Evolutionary conservation across 2,888 invertebrate species (phyloP).

Genomic region (Panopea generosa): DNA sequence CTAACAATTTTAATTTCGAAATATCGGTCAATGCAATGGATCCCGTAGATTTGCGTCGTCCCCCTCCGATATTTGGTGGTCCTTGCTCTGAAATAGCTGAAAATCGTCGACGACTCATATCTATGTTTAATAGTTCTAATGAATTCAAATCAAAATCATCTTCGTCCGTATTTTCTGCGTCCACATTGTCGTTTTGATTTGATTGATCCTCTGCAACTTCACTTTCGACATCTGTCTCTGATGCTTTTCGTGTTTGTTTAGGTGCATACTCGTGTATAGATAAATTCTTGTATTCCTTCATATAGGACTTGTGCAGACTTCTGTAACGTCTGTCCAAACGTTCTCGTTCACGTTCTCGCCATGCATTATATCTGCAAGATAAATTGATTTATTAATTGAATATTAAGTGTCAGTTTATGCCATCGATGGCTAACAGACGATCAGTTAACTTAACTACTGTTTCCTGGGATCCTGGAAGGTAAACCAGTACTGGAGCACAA

Average conservation of each 20-base stretch:
- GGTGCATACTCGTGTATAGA: conserved; percentile 21
- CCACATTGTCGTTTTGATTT: too few relatives aligned
- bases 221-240: too few relatives aligned
- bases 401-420: too few relatives aligned
- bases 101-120: conserved; percentile 13
- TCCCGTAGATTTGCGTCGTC: conserved; percentile 16
- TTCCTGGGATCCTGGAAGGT: too few relatives aligned
- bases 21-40: conserved; percentile 8
- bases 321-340: conserved; percentile 43
- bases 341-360: conserved; percentile 46
- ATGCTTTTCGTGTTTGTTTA: background rate
- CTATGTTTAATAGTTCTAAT: conserved; percentile 15
- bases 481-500: too few relatives aligned
- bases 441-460: too few relatives aligned
- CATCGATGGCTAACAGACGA: too few relatives aligned
- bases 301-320: conserved; percentile 34
- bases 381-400: background rate
- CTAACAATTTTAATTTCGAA: too few relatives aligned
- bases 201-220: too few relatives aligned
- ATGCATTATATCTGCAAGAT: conserved; percentile 35
- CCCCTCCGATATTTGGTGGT: too few relatives aligned
- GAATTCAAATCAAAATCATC: conserved; percentile 8
- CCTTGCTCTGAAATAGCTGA: background rate
- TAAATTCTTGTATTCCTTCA: conserved; percentile 33
- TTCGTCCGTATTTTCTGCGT: conserved; percentile 3